Percentiles rank a stretch among this genome's conserved stretches.
phyloP scores from a whole-genome alignment of 2,113 vertebrate genomes.

The Planiliza haematocheilus region DNA sequence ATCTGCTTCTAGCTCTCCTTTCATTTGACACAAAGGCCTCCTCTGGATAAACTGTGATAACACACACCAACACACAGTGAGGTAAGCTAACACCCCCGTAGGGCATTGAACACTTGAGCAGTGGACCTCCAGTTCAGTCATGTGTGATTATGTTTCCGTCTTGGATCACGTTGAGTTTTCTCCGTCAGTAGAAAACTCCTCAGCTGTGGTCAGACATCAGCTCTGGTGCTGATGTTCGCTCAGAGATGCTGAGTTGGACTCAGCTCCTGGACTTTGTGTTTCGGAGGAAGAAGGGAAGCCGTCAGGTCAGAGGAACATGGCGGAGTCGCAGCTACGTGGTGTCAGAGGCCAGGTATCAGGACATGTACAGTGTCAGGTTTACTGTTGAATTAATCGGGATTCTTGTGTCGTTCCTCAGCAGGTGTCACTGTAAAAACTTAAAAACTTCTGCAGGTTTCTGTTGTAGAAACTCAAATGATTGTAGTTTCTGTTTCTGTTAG shows the following conservation, averaged over 20 bases:
- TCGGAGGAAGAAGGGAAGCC: conserved; percentile 52
- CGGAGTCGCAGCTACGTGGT: conserved; percentile 75
- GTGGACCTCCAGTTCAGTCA: conserved; percentile 16
- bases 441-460: too few species aligned
- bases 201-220: background rate
- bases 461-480: too few species aligned
- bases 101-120: conserved; percentile 15
- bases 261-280: conserved; percentile 74
- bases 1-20: conserved; percentile 12
- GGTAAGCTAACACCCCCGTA: conserved; percentile 28
- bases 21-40: conserved; percentile 41
- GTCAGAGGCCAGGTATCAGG: conserved; percentile 73
- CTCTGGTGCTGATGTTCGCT: background rate
- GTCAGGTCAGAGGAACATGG: conserved; percentile 67
- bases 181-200: background rate
- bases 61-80: background rate
- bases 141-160: conserved; percentile 48
- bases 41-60: conserved; percentile 19
- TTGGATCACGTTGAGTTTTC: too few species aligned
- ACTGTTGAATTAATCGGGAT: too few species aligned
- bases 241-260: conserved; percentile 72
- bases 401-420: too few species aligned
- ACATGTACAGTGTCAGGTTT: background rate
- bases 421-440: too few species aligned
- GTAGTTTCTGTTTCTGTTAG: too few species aligned